A percentile compares a stretch with the other conserved stretches of the same genome.
Evolutionary conservation across 1,140 invertebrate genomes (phyloP).

Genomic region (Microplitis demolitor): DNA sequence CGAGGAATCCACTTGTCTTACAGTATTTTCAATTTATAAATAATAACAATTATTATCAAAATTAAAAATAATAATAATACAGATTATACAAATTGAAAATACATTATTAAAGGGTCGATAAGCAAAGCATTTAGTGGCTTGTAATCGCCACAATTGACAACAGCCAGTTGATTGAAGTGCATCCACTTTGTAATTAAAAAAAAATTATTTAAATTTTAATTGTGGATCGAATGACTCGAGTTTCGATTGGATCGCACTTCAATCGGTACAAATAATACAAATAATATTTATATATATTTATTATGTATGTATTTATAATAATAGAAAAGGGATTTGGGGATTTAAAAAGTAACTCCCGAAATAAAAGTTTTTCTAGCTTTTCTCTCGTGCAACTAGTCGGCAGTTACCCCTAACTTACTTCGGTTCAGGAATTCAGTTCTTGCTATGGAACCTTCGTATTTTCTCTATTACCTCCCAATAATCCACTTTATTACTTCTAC

Average conservation of each 20-base stretch:
- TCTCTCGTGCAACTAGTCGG: constrained; percentile 54
- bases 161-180: constrained; percentile 38
- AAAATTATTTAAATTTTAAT: not conserved
- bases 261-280: constrained; percentile 30
- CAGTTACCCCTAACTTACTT: constrained; percentile 58
- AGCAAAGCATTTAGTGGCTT: constrained; percentile 48
- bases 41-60: constrained; percentile 29
- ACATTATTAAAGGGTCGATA: constrained; percentile 36
- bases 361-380: constrained; percentile 49
- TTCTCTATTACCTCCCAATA: constrained; percentile 49
- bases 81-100: constrained; percentile 39
- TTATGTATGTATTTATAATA: not conserved
- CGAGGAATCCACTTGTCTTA: constrained; percentile 11
- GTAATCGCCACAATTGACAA: constrained; percentile 41
- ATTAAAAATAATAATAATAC: not conserved
- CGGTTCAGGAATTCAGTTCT: constrained; percentile 39
- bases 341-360: constrained; percentile 49
- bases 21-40: constrained; percentile 23
- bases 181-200: constrained; percentile 30
- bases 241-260: constrained; percentile 42
- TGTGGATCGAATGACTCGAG: not conserved
- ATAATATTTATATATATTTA: not conserved
- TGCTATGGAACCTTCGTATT: constrained; percentile 41
- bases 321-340: constrained; percentile 35
- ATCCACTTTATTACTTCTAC: constrained; percentile 55